Base-by-base conservation (phyloP, 2,797 vertebrate genomes). In the Pteropus rufus region DNA sequence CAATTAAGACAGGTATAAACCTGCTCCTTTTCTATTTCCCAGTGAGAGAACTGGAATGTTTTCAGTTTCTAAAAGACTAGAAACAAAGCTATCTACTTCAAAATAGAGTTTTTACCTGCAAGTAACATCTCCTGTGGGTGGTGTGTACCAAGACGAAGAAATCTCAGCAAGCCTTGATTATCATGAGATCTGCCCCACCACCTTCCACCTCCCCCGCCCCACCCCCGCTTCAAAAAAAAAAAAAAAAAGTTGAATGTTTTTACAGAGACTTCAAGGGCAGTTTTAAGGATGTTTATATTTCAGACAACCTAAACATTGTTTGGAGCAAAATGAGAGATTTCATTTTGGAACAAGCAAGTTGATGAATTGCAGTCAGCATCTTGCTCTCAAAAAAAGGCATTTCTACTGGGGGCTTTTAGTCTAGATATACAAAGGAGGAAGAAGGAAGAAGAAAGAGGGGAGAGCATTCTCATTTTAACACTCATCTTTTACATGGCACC, bases 271-370 rank as follows among this genome's bases (percentile, higher is more conserved):
- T 96, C 90, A 97, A 97, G 96, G 89, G 94, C 93, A 82, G 91
- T 95, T 97, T 95, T 98, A 88, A 96, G 93, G 60, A 76, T 92
- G 90, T 96, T 98, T 97, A 72, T 94, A 92, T 98, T 98, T 97
- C 79, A 93, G 89, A 96, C 94, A 98, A 97, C 92, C 58, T 96
- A 97, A 98, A 96, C 89, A 97, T 92, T 97, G 96, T 97, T 97
- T 96, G 64, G 77, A 97, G 90, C 88, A 96, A 95, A 97, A 97
- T 93, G 94, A 95, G 96, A 97, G 89, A 88, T 91, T 94, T 97
- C 86, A 91, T 93, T 96, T 97, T 64, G 88, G 60, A 79, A 96
- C 90, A 91, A 97, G 64, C 83, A 95, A 44, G 95, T 91, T 92
- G 96, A 92, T 96, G 94, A 89, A 97, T 85, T 94, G 70, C 16